Evolutionary conservation across 1,140 invertebrate genomes (phyloP), one percentile per base, ranked within the genome.

Genomic region (Aphelinus atriplicis): DNA sequence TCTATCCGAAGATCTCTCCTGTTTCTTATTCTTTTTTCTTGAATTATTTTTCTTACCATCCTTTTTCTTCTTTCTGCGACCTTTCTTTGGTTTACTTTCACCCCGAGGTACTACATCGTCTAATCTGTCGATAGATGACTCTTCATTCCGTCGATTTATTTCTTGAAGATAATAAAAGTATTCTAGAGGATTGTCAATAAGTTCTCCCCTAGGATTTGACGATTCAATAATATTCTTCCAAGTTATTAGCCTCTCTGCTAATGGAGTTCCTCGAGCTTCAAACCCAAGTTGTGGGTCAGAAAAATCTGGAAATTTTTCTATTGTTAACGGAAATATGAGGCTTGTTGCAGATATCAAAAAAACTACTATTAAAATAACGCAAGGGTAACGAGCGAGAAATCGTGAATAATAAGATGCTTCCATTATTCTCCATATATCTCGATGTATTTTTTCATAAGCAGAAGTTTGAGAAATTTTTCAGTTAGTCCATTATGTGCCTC

Each of bases 191-290:
- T 96, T 94, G 46, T 92, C 90, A 53, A 92, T 92, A 3, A 96
- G 89, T 6, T 89, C 87, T 58, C 92, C 92, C 61, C 91, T 92
- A 61, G 91, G 89, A 81, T 90, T 90, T 5, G 92, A 93, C 79
- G 93, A 92, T 80, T 95, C 92, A 62, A 93, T 88, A 57, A 97
- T 90, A 88, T 96, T 96, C 81, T 93, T 89, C 94, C 95, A 97
- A 45, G 95, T 91, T 68, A 92, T 93, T 70, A 95, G 85, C 65
- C 95, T 90, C 81, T 94, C 90, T 26, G 94, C 91, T 81, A 97
- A 89, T 61, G 89, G 86, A 7, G 96, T 97, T 26, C 95, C 95
- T 79, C 96, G 90, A n/a, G 95, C 93, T 87, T 97, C 95, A 88
- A 97, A 98, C 7, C 96, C 96, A 85, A 93, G 86, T 78, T 92